These are phyloP conservation scores for Willowsia nigromaculata DNA, from an alignment of 2,888 invertebrate species.

Conservation along the genomic window DNA sequence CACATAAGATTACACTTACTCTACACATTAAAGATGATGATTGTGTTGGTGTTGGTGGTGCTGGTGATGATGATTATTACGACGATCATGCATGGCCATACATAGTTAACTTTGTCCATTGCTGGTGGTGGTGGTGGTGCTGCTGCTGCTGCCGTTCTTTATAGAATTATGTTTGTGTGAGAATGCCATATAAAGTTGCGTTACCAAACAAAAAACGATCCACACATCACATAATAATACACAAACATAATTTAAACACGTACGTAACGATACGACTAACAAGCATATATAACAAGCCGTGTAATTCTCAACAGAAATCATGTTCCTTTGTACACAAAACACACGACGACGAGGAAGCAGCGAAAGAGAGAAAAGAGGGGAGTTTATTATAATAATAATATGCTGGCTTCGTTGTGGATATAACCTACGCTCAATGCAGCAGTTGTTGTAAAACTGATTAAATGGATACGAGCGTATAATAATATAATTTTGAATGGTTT, in stretches of 20 bases:
- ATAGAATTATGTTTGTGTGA: conserved; percentile 11
- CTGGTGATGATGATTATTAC: conserved; percentile 22
- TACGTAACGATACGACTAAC: conserved; percentile 13
- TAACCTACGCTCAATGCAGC: neutral
- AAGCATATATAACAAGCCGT: conserved; percentile 42
- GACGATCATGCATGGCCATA: conserved; percentile 28
- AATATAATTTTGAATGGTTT: conserved; percentile 16
- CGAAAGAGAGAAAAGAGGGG: conserved; percentile 19
- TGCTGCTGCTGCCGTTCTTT: neutral
- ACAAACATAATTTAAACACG: conserved; percentile 46
- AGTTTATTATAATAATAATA: neutral
- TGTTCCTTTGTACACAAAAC: conserved; percentile 4
- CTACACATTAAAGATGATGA: conserved; percentile 27
- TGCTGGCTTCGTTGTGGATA: conserved; percentile 10
- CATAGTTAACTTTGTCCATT: conserved; percentile 7
- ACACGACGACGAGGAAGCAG: conserved; percentile 33
- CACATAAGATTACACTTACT: neutral
- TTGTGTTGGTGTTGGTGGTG: conserved; percentile 27
- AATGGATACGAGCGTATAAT: conserved; percentile 6
- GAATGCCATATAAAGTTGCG: conserved; percentile 9
- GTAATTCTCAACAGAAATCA: conserved; percentile 41
- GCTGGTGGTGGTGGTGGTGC: neutral
- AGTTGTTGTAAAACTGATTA: conserved; percentile 24
- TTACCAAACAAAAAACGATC: conserved; percentile 30
- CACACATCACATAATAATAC: conserved; percentile 34